Base-by-base conservation (phyloP, 2,797 vertebrate species). In the Sciurus carolinensis region DNA sequence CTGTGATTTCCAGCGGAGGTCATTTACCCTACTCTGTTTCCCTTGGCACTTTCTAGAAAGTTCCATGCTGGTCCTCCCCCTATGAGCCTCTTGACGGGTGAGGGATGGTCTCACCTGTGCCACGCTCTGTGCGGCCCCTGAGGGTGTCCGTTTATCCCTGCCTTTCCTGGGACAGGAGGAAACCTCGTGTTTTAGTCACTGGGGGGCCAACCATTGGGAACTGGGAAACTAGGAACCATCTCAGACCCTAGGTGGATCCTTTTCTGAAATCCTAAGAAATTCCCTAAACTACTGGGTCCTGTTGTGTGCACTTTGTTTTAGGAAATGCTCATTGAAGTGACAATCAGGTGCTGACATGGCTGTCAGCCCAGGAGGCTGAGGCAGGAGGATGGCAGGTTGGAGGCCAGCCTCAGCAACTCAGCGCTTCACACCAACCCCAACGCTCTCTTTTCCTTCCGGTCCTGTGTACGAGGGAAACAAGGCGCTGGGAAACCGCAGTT, bases 171-270 rank as follows among this genome's bases (percentile, higher is more conserved):
- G 50, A 50, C 50, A 50, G 52, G 52, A 66, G 17, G 50, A 64
- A 64, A 18, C 7, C 7, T n/a, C 47, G 9, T 26, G 28, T 50
- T 8, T 67, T 30, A n/a, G 64, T 6, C 0, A 1, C 14, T 0
- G 3, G 44, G 75, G 33, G 30, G 50, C 79, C 22, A 30, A 81
- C 26, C 13, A 67, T 24, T 28, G 17, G 36, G 30, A 17, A 28
- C 44, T 30, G 59, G 54, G 44, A 67, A 64, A 26, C 79, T 50
- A 79, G 66, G 69, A 86, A 42, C 42, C 15, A 39, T 36, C 57
- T 87, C 36, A 88, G 28, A n/a, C 1, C 13, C 1, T 2, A 20
- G 6, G 10, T 26, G 36, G 8, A 33, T 50, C 10, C 81, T 18
- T 64, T 73, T 28, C 73, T 69, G 36, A 4, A 59, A 62, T 12